A percentile compares a stretch with the other conserved stretches of the same genome.
Evolutionary conservation across 2,113 vertebrate genomes (phyloP).

Genomic region (Aplodontia rufa): DNA sequence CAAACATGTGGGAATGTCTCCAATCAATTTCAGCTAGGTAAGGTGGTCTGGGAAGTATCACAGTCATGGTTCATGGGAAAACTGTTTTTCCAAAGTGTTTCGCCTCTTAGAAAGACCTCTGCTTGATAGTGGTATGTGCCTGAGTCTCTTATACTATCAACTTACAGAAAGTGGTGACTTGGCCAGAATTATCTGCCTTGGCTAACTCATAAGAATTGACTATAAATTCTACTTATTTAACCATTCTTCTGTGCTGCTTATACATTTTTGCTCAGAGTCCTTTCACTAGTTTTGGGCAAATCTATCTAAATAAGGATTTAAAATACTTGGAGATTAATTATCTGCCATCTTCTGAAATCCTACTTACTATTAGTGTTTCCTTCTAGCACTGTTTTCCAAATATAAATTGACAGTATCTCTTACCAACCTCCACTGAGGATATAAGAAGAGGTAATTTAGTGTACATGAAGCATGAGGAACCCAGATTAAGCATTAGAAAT

Average conservation of each 20-base stretch:
- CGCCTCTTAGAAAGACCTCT: not conserved
- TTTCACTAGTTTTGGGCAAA: not conserved
- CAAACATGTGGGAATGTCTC: constrained; percentile 81
- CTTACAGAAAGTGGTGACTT: not conserved
- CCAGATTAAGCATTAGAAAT: not conserved
- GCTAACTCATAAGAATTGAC: not conserved
- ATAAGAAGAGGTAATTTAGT: not conserved
- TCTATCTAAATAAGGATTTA: not conserved
- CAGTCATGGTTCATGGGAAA: not conserved
- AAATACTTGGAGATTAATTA: constrained; percentile 19
- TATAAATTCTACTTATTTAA: not conserved
- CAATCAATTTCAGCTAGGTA: constrained; percentile 84
- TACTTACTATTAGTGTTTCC: not conserved
- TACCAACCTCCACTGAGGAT: not conserved
- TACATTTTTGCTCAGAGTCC: not conserved
- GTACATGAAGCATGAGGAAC: not conserved
- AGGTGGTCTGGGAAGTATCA: constrained; percentile 40
- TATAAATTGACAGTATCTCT: not conserved
- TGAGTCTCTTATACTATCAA: not conserved
- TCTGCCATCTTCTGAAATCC: not conserved
- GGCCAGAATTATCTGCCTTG: not conserved
- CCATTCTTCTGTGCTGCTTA: not conserved
- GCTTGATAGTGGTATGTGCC: not conserved
- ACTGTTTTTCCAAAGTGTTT: not conserved
- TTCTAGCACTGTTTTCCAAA: not conserved